Conservation (phyloP, 1,140 invertebrate genomes). For the Phortica variegata region DNA sequence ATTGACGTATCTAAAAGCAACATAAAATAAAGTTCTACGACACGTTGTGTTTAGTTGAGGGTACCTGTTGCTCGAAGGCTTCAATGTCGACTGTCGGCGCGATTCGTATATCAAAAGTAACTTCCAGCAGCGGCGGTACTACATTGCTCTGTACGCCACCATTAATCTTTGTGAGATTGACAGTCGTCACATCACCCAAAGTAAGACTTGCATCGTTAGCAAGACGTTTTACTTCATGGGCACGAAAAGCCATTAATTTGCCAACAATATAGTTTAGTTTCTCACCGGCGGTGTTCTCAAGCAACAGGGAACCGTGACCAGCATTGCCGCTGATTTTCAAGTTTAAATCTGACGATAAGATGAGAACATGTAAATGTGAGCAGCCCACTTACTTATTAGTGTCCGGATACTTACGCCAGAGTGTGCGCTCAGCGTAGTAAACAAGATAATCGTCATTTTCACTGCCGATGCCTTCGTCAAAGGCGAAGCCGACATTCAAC, state of each 20-base stretch:
- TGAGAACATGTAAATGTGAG: slow-evolving; percentile 63
- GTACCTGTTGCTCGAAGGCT: slow-evolving; percentile 73
- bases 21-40: slow-evolving; percentile 72
- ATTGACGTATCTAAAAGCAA: slow-evolving; percentile 64
- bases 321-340: slow-evolving; percentile 64
- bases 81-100: slow-evolving; percentile 69
- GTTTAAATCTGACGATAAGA: slow-evolving; percentile 15
- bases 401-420: slow-evolving; percentile 63
- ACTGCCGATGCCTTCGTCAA: slow-evolving; percentile 83
- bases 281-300: slow-evolving; percentile 79
- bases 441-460: slow-evolving; percentile 66
- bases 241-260: slow-evolving; percentile 73
- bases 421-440: slow-evolving; percentile 75
- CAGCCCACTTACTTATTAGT: slow-evolving; percentile 31
- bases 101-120: slow-evolving; percentile 79
- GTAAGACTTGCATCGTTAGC: slow-evolving; percentile 62
- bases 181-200: slow-evolving; percentile 82
- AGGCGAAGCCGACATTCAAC: slow-evolving; percentile 83
- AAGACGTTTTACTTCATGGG: slow-evolving; percentile 67
- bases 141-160: slow-evolving; percentile 94
- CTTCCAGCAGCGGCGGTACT: slow-evolving; percentile 76
- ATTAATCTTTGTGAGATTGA: slow-evolving; percentile 82
- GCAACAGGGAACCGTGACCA: slow-evolving; percentile 84
- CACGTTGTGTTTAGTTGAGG: slow-evolving; percentile 65
- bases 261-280: slow-evolving; percentile 78